phyloP scores from a whole-genome alignment of 2,113 vertebrate genomes.

The Synodontis membranacea region DNA sequence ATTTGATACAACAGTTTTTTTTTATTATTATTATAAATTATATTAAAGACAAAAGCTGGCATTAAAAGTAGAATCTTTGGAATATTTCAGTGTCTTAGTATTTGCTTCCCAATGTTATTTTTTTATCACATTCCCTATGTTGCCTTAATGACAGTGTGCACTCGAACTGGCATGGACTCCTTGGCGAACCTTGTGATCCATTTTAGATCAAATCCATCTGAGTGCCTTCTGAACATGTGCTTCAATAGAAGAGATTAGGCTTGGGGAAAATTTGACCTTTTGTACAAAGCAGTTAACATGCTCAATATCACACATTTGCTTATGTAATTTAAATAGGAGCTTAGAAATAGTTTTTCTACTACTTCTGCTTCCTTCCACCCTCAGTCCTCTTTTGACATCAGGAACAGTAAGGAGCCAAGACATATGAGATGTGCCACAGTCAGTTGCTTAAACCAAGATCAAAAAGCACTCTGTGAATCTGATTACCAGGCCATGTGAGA shows the following conservation, averaged over 20 bases:
- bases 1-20: not conserved
- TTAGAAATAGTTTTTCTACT: not conserved
- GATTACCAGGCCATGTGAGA: constrained; percentile 20
- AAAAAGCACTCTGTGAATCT: constrained; percentile 27
- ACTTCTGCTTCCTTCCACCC: not conserved
- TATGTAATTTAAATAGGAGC: not conserved
- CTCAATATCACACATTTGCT: not conserved
- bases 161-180: not conserved
- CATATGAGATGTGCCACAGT: constrained; percentile 11
- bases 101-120: too few relatives aligned
- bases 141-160: not conserved
- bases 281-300: not conserved
- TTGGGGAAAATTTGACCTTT: not conserved
- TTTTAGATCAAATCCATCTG: not conserved
- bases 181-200: not conserved
- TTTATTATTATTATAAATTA: not conserved
- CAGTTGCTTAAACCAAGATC: constrained; percentile 23
- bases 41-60: not conserved
- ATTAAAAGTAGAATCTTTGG: too few relatives aligned
- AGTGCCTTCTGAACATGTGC: not conserved
- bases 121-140: too few relatives aligned
- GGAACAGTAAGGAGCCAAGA: not conserved
- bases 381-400: not conserved
- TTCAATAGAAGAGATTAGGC: not conserved
- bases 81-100: not conserved